Evolutionary conservation across 1,140 invertebrate species (phyloP).

Genomic region (Psilanteris sp.): DNA sequence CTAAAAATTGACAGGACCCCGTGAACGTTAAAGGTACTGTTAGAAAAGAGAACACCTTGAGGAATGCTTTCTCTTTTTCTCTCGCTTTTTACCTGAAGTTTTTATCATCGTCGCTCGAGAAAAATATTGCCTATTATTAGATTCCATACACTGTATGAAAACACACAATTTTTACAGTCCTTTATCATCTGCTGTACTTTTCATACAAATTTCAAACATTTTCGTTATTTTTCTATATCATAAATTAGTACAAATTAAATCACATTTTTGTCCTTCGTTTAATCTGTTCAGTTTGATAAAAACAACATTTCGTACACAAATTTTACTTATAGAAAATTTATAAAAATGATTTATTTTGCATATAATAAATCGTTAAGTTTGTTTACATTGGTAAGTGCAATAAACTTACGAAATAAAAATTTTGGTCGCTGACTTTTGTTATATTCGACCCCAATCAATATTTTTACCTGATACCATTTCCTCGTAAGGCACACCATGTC

Average conservation of each 20-base stretch:
- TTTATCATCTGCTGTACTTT: too few relatives aligned
- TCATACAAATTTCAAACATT: too few relatives aligned
- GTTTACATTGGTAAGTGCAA: too few relatives aligned
- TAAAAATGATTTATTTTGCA: too few relatives aligned
- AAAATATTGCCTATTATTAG: conserved; percentile 19
- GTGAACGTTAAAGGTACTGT: conserved; percentile 38
- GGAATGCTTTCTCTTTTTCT: conserved; percentile 26
- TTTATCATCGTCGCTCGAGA: conserved; percentile 16
- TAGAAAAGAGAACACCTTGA: conserved; percentile 24
- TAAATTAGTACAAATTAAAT: too few relatives aligned
- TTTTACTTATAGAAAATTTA: too few relatives aligned
- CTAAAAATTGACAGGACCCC: conserved; percentile 33
- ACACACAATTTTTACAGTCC: conserved; percentile 2
- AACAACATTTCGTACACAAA: too few relatives aligned
- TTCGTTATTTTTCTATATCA: too few relatives aligned
- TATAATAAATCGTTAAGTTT: too few relatives aligned
- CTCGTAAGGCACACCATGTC: background rate
- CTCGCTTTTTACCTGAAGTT: conserved; percentile 24
- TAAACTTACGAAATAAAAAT: too few relatives aligned
- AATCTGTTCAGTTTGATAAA: too few relatives aligned
- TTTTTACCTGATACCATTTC: conserved; percentile 11
- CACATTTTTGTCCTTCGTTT: too few relatives aligned
- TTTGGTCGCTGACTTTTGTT: conserved; percentile 9
- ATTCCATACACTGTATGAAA: background rate
- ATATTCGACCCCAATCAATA: conserved; percentile 1